Evolutionary conservation across 2,888 invertebrate genomes (phyloP).

Genomic region (Tipula lateralis): DNA sequence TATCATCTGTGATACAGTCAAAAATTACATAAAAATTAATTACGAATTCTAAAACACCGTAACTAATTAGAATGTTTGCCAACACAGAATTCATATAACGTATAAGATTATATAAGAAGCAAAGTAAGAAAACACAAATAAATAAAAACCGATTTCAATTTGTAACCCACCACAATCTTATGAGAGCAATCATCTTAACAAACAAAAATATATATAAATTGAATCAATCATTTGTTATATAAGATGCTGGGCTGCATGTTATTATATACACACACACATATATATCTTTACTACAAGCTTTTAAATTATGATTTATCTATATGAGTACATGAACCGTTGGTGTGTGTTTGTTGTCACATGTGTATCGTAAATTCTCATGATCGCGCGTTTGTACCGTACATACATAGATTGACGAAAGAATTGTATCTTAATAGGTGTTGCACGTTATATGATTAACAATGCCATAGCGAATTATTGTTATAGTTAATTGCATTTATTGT

Average conservation of each 20-base stretch:
- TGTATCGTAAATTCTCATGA: neutral
- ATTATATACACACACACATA: neutral
- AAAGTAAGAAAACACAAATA: neutral
- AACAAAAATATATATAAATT: neutral
- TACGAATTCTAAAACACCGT: neutral
- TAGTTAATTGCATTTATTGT: neutral
- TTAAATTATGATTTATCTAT: neutral
- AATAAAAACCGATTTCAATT: neutral
- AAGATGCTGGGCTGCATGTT: neutral
- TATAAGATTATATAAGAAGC: neutral
- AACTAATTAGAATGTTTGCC: neutral
- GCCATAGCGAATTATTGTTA: neutral
- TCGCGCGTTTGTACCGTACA: neutral
- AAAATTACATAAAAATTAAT: neutral
- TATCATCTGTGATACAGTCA: too few relatives aligned
- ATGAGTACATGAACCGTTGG: too few relatives aligned
- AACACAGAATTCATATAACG: neutral
- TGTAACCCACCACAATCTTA: neutral
- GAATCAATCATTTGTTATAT: neutral
- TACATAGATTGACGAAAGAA: neutral
- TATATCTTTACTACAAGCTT: neutral
- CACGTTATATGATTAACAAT: neutral
- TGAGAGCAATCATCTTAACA: slow-evolving; percentile 11
- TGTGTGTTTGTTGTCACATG: neutral
- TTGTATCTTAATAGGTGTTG: neutral